Conservation (phyloP, 2,797 vertebrate genomes). For the Phoebastria nigripes region DNA sequence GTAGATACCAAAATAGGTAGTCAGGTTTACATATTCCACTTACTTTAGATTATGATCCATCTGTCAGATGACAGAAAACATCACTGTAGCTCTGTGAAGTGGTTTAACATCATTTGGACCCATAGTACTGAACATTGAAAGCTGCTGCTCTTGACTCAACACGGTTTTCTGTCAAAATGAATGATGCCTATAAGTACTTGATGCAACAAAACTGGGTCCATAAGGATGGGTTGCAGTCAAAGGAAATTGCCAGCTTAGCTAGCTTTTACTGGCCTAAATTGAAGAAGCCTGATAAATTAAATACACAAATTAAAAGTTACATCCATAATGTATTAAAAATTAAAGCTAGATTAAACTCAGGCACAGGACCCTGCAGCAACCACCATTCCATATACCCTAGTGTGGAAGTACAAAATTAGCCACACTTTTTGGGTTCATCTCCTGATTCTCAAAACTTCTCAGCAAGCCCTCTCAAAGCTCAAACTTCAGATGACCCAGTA, state of each 20-base stretch:
- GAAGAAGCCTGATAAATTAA: neutral
- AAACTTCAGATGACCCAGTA: neutral
- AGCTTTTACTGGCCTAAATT: neutral
- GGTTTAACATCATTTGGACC: neutral
- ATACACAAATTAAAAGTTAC: neutral
- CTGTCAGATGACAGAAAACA: neutral
- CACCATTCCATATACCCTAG: neutral
- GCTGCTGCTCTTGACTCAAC: neutral
- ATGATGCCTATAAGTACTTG: neutral
- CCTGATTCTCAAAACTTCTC: neutral
- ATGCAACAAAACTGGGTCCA: neutral
- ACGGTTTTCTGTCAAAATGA: neutral
- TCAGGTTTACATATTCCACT: neutral
- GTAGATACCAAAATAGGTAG: neutral
- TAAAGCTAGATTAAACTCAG: neutral
- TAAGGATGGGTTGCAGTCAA: neutral
- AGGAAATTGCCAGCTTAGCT: neutral
- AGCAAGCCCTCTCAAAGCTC: neutral
- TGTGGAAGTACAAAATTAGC: neutral
- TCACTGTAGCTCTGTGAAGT: neutral
- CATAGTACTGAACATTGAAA: neutral
- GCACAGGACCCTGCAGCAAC: neutral
- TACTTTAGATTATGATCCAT: neutral
- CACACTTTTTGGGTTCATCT: neutral
- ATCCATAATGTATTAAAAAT: neutral